Percentiles rank a stretch among this genome's conserved stretches.
Conservation (phyloP, 2,113 vertebrate genomes). For the Glaucomys volans region DNA sequence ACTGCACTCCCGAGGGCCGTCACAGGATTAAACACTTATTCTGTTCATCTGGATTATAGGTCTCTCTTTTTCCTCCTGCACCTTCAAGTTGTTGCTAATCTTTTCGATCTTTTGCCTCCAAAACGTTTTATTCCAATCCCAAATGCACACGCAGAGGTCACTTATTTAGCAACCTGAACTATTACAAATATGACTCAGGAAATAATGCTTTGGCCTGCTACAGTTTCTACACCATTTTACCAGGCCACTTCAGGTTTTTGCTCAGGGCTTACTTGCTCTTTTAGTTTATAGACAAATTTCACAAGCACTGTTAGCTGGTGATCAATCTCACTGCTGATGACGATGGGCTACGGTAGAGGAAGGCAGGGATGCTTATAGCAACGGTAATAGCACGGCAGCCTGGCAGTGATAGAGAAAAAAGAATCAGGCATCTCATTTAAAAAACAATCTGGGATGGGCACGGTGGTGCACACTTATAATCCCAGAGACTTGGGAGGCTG, state of each 20-base stretch:
- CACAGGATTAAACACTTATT: background rate
- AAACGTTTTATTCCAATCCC: background rate
- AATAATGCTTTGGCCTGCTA: background rate
- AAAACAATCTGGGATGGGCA: background rate
- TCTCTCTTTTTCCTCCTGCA: background rate
- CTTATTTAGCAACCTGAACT: background rate
- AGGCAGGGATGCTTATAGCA: background rate
- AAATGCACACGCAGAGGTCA: background rate
- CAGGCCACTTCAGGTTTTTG: background rate
- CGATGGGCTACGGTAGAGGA: background rate
- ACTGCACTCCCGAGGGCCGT: background rate
- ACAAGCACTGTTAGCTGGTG: background rate
- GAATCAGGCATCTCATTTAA: conserved; percentile 16
- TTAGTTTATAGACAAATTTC: background rate
- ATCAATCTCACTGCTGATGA: background rate
- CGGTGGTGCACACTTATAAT: no score
- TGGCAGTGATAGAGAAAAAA: background rate
- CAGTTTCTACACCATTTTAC: background rate
- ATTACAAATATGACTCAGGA: background rate
- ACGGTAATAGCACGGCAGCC: background rate
- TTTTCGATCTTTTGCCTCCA: background rate
- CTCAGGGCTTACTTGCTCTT: background rate
- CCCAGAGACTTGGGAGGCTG: no score
- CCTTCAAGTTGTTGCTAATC: conserved; percentile 1
- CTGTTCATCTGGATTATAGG: background rate